Evolutionary conservation across 1,140 invertebrate species (phyloP).

Genomic region (Drosophila littoralis): DNA sequence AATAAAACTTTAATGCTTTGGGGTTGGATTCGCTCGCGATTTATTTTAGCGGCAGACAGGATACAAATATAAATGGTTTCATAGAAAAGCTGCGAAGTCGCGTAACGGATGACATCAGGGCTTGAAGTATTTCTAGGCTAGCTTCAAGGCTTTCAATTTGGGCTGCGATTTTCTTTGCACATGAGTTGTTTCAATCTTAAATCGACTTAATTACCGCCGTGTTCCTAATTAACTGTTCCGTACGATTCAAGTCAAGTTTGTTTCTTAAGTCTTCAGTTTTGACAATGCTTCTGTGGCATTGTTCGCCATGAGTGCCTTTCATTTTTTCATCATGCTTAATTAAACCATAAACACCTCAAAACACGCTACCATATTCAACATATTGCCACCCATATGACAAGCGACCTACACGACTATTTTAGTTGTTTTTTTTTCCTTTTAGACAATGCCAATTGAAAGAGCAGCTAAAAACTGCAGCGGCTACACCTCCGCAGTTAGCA

Average conservation of each 20-base stretch:
- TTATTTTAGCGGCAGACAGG: constrained; percentile 41
- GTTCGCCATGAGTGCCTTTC: constrained; percentile 48
- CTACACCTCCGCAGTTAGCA: constrained; percentile 59
- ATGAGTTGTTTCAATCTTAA: constrained; percentile 30
- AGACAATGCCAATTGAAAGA: constrained; percentile 72
- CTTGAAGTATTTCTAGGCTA: constrained; percentile 41
- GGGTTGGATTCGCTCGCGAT: constrained; percentile 27
- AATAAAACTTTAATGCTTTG: constrained; percentile 16
- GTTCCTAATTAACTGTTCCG: constrained; percentile 29
- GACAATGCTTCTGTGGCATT: constrained; percentile 30
- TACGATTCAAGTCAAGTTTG: constrained; percentile 20
- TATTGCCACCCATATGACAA: constrained; percentile 70
- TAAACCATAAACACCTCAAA: constrained; percentile 78
- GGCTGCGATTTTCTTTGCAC: constrained; percentile 10
- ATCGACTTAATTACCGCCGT: constrained; percentile 31
- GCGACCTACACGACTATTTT: constrained; percentile 67
- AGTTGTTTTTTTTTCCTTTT: constrained; percentile 24
- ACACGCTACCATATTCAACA: constrained; percentile 74
- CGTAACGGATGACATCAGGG: constrained; percentile 35
- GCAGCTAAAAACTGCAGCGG: constrained; percentile 64
- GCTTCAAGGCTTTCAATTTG: constrained; percentile 41
- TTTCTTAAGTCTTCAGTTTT: constrained; percentile 20
- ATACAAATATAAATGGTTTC: constrained; percentile 32
- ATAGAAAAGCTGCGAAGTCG: constrained; percentile 21
- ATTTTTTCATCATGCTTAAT: constrained; percentile 72